A percentile compares a stretch with the other conserved stretches of the same genome.
These are phyloP conservation scores for Helicorthomorpha holstii DNA, from an alignment of 1,140 invertebrate genomes.

Conservation along the genomic window DNA sequence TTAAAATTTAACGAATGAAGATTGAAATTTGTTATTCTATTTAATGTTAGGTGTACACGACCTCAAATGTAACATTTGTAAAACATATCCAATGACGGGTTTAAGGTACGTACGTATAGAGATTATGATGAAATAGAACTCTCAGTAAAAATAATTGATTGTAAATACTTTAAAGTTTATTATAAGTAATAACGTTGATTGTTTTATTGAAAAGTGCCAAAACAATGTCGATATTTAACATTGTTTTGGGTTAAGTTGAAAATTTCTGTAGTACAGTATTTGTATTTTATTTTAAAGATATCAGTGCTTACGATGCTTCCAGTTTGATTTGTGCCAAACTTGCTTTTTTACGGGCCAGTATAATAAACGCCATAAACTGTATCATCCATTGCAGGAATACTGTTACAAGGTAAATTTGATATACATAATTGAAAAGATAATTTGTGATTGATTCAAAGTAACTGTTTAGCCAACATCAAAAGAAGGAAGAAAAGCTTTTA, in stretches of 20 bases:
- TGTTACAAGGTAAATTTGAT: constrained; percentile 44
- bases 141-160: no score
- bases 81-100: constrained; percentile 33
- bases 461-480: constrained; percentile 28
- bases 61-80: constrained; percentile 37
- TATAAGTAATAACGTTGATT: no score
- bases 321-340: constrained; percentile 59
- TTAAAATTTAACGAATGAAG: neutral
- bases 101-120: constrained; percentile 20
- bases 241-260: no score
- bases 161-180: no score
- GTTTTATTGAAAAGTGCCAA: no score
- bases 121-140: neutral
- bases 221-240: no score
- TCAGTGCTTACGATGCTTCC: constrained; percentile 52
- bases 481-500: constrained; percentile 30
- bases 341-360: constrained; percentile 58
- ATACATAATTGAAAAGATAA: no score
- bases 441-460: constrained; percentile 8
- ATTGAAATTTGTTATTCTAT: neutral
- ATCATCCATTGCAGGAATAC: constrained; percentile 63
- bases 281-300: constrained; percentile 31
- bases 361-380: constrained; percentile 50
- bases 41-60: constrained; percentile 25
- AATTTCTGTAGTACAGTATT: neutral